Evolutionary conservation across 2,888 invertebrate genomes (phyloP), one percentile per base, ranked within the genome.

Genomic region (Drosophila nr. perissopoda): DNA sequence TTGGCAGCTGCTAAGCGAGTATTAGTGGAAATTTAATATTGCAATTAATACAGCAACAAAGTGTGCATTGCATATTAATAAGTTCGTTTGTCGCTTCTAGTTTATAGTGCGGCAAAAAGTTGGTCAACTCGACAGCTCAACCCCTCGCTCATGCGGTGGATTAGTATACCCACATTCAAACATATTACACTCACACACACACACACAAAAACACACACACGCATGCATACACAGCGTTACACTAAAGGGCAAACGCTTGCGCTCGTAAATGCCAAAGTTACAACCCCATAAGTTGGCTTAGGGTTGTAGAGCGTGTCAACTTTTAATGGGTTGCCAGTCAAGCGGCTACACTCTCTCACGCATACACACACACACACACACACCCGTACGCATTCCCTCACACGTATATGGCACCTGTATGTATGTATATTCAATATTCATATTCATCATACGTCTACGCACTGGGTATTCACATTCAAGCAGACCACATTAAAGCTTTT

Each of bases 1-100:
- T 40, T 62, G 62, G 21, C 21, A 10, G 56, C 42, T 68, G 56
- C 76, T 86, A 82, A 87, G 86, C 77, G 79, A 75, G 83, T 85
- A 87, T 89, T 89, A 87, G 86, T 89, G 78, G 89, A 88, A 89
- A 89, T 88, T 89, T 89, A 89, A 88, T 89, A 88, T 86, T 87
- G 89, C 89, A 89, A 89, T 88, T 89, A 89, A 88, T 88, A 89
- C 77, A 82, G 87, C 86, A 80, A 87, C 89, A 87, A 87, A 82
- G 87, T 87, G 89, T 89, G 87, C 89, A 87, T 83, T 87, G 87
- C 87, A 87, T 87, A 89, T 87, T 89, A 87, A 87, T 87, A 87
- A 89, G 87, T 89, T 84, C 71, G 73, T 83, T 77, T 81, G 84
- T 87, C 87, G 84, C 66, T 73, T 62, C 69, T 65, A 82, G 80